Evolutionary conservation across 2,888 invertebrate genomes (phyloP), one percentile per base, ranked within the genome.

Genomic region (Amblyjoppa proteus): DNA sequence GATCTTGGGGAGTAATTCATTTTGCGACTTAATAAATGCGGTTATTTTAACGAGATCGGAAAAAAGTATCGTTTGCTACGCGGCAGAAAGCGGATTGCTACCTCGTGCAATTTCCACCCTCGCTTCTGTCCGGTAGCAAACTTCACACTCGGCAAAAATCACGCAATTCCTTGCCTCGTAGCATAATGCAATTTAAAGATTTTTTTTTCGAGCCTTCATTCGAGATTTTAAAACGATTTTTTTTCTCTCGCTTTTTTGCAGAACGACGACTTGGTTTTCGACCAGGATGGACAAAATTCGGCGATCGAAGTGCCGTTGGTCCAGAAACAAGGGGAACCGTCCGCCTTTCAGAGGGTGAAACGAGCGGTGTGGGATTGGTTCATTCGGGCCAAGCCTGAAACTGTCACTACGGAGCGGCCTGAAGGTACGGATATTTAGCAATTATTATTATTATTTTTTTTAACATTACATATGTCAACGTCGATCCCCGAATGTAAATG

Each of bases 271-370:
- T 84, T 93, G 80, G 92, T 92, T 7, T 93, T 93, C 83, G 93
- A 93, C 69, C 90, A 90, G 56, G 93, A 93, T 68, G 90, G 88
- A 74, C 91, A 88, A 66, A 84, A 88, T 77, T 75, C 88, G 9
- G 73, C 81, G 51, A 84, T 81, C 53, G 89, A 91, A 61, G 64
- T 86, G 3, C 90, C 91, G 3, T 53, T 88, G 70, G 90, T 93
- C 75, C 91, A 91, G 58, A 90, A 80, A 28, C 89, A 89, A 9
- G 87, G 88, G 3, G 88, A 89, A 0, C 85, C 88, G 13, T 90
- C 92, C 0, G 6, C 92, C 0, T 89, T 95, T 61, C 94, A 94
- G 79, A 94, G 95, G 87, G 91, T 95, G 89, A 95, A 94, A 89
- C 90, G 94, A 81, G 88, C 90, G 0, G 0, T 92, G 1, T 89